These are phyloP conservation scores for Heliconius sara DNA, from an alignment of 2,888 invertebrate genomes.

Conservation along the genomic window DNA sequence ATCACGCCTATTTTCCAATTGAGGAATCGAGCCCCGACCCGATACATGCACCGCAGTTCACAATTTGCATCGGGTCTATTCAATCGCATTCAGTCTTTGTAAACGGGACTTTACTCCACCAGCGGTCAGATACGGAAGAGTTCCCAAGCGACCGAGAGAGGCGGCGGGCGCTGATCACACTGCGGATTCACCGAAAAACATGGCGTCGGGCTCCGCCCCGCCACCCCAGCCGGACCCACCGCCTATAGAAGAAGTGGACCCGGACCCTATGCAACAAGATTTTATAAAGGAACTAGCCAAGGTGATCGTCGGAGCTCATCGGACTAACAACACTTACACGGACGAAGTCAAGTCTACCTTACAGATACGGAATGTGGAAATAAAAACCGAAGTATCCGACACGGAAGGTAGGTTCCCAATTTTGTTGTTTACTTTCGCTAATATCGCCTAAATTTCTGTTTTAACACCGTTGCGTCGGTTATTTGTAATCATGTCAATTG, in stretches of 20 bases:
- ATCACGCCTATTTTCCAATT: constrained; percentile 67
- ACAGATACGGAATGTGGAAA: constrained; percentile 53
- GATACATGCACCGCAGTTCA: constrained; percentile 56
- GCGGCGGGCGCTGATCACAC: constrained; percentile 55
- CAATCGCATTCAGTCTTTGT: constrained; percentile 49
- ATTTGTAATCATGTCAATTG: constrained; percentile 31
- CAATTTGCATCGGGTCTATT: constrained; percentile 48
- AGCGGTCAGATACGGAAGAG: constrained; percentile 98
- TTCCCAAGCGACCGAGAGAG: constrained; percentile 96
- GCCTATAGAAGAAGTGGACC: constrained; percentile 53
- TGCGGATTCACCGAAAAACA: constrained; percentile 55
- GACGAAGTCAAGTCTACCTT: constrained; percentile 88
- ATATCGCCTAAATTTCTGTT: background rate
- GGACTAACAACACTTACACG: constrained; percentile 93
- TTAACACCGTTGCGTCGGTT: constrained; percentile 3
- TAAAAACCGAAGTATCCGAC: constrained; percentile 59
- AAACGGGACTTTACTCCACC: constrained; percentile 60
- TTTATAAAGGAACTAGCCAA: constrained; percentile 70
- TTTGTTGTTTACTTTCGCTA: background rate
- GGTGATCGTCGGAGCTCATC: constrained; percentile 88
- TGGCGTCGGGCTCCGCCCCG: constrained; percentile 38
- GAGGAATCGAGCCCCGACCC: constrained; percentile 56
- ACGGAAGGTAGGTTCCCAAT: constrained; percentile 53
- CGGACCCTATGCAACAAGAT: constrained; percentile 47
- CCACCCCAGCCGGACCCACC: constrained; percentile 38